A percentile compares a stretch with the other conserved stretches of the same genome.
These are phyloP conservation scores for Alitta virens DNA, from an alignment of 2,888 invertebrate species.

Conservation along the genomic window DNA sequence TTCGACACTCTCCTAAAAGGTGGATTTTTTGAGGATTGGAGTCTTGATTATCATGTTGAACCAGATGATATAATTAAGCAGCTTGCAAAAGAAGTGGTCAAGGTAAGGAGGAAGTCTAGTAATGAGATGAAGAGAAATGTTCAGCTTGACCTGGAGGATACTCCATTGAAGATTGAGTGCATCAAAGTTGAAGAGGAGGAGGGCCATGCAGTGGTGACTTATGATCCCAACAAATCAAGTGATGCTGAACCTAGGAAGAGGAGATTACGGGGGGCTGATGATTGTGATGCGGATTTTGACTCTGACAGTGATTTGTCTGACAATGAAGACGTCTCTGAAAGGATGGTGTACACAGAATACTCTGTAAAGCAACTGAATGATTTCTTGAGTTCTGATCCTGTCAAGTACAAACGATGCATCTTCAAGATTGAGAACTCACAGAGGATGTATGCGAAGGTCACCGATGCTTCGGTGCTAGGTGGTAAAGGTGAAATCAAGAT, in stretches of 20 bases:
- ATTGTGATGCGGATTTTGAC: slow-evolving; percentile 22
- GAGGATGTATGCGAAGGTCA: slow-evolving; percentile 25
- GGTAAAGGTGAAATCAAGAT: slow-evolving; percentile 26
- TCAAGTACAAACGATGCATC: slow-evolving; percentile 37
- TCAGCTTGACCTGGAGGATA: background rate
- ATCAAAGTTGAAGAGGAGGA: slow-evolving; percentile 32
- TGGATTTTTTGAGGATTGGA: slow-evolving; percentile 31
- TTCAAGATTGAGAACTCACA: slow-evolving; percentile 29
- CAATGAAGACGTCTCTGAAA: slow-evolving; percentile 6
- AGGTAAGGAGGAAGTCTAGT: background rate
- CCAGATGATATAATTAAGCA: slow-evolving; percentile 40
- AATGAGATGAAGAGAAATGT: background rate
- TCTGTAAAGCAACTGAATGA: slow-evolving; percentile 21
- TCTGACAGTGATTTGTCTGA: slow-evolving; percentile 22
- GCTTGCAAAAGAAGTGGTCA: slow-evolving; percentile 30
- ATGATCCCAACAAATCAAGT: slow-evolving; percentile 1
- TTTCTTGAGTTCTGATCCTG: slow-evolving; percentile 31
- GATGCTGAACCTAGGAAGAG: slow-evolving; percentile 3
- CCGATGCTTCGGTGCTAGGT: background rate
- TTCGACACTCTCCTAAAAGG: slow-evolving; percentile 18
- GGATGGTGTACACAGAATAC: slow-evolving; percentile 18
- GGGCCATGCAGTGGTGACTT: slow-evolving; percentile 35
- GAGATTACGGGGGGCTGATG: slow-evolving; percentile 22
- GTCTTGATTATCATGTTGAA: slow-evolving; percentile 30
- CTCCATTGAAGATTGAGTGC: slow-evolving; percentile 27